phyloP scores from a whole-genome alignment of 1,140 invertebrate genomes.

The Drosophila santomea region DNA sequence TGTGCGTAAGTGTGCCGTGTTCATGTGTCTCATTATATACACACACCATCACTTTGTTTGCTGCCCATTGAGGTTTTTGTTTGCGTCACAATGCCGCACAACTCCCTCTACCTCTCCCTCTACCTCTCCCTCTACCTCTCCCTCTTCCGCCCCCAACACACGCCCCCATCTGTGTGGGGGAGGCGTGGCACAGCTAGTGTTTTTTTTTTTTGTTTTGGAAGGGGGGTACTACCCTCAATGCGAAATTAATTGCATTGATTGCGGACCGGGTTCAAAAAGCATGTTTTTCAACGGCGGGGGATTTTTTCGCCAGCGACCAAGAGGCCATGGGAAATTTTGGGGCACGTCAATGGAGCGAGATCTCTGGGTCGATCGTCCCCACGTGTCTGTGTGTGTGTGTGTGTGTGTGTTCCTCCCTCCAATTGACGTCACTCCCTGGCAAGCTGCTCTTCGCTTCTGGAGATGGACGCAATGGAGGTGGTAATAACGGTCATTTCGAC shows the following conservation, averaged over 20 bases:
- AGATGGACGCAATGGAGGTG: neutral
- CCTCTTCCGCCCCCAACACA: too few relatives aligned
- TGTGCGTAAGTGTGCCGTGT: slow-evolving; percentile 21
- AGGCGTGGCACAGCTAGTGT: slow-evolving; percentile 14
- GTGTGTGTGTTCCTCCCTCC: neutral
- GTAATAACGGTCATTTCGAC: neutral
- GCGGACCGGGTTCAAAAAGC: slow-evolving; percentile 27
- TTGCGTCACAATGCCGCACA: slow-evolving; percentile 29
- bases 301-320: slow-evolving; percentile 23
- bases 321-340: slow-evolving; percentile 40
- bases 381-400: neutral
- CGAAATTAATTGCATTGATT: slow-evolving; percentile 55
- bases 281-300: slow-evolving; percentile 35
- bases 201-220: neutral
- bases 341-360: slow-evolving; percentile 6
- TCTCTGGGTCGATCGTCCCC: slow-evolving; percentile 7
- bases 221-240: slow-evolving; percentile 10
- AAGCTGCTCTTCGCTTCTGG: neutral
- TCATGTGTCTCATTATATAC: slow-evolving; percentile 35
- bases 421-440: neutral
- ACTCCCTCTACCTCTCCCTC: neutral
- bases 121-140: too few relatives aligned
- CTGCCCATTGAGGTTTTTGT: slow-evolving; percentile 23
- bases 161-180: too few relatives aligned
- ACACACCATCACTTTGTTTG: slow-evolving; percentile 35